phyloP scores from a whole-genome alignment of 64 coral and sea anemone genomes.

The Stylophora pistillata region DNA sequence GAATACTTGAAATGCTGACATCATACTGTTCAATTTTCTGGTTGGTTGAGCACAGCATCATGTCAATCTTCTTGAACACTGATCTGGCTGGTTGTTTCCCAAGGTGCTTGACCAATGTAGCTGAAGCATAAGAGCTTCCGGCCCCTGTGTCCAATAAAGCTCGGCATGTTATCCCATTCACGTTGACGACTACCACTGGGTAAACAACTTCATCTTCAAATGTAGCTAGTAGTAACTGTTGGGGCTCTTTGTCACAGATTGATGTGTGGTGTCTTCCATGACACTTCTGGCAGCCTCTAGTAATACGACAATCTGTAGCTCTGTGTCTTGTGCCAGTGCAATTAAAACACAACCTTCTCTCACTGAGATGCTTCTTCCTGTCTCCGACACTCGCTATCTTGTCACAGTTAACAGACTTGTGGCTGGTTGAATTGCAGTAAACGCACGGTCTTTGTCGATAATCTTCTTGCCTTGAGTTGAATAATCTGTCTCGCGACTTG shows the following conservation, averaged over 20 bases:
- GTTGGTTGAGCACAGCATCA: slow-evolving; percentile 60
- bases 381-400: slow-evolving; percentile 6
- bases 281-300: slow-evolving; percentile 20
- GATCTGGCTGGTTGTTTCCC: background rate
- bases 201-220: slow-evolving; percentile 1
- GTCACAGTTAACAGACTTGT: slow-evolving; percentile 45
- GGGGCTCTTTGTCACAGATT: slow-evolving; percentile 34
- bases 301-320: slow-evolving; percentile 29
- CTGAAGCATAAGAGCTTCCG: slow-evolving; percentile 26
- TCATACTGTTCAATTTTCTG: slow-evolving; percentile 27
- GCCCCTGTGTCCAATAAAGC: slow-evolving; percentile 37
- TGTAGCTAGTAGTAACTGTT: slow-evolving; percentile 18
- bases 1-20: background rate
- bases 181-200: slow-evolving; percentile 30
- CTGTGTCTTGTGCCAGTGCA: slow-evolving; percentile 48
- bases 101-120: background rate
- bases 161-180: slow-evolving; percentile 44
- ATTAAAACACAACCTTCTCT: no score
- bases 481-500: slow-evolving; percentile 21
- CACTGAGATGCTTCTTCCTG: slow-evolving; percentile 25
- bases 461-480: slow-evolving; percentile 28
- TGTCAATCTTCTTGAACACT: slow-evolving; percentile 46
- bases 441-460: slow-evolving; percentile 29
- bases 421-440: slow-evolving; percentile 43
- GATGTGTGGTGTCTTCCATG: slow-evolving; percentile 33